Percentiles rank a stretch among this genome's conserved stretches.
Conservation (phyloP, 1,140 invertebrate genomes). For the Cherax quadricarinatus region DNA sequence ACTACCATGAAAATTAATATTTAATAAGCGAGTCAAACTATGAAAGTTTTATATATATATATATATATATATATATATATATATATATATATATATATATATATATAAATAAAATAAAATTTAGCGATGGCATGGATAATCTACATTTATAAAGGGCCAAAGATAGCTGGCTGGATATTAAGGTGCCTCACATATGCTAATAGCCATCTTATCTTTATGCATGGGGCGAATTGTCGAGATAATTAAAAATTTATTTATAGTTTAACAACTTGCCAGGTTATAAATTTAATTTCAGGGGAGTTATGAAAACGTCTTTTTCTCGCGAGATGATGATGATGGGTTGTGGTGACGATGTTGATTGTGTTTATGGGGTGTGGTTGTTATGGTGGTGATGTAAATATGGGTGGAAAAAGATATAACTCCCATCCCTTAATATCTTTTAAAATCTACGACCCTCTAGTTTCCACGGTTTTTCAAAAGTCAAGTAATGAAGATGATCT, state of each 20-base stretch:
- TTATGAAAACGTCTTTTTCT: neutral
- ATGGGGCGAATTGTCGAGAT: constrained; percentile 55
- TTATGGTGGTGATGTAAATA: neutral
- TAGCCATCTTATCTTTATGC: constrained; percentile 49
- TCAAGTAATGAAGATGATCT: too few relatives aligned
- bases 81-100: too few relatives aligned
- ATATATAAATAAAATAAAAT: neutral
- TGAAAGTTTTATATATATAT: too few relatives aligned
- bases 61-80: too few relatives aligned
- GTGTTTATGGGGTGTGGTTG: neutral
- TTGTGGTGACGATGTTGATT: neutral
- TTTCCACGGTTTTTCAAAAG: too few relatives aligned
- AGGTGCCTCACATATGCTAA: constrained; percentile 34
- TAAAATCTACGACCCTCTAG: too few relatives aligned
- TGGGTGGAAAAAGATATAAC: neutral
- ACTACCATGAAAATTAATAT: too few relatives aligned
- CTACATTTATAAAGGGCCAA: neutral
- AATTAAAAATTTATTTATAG: constrained; percentile 59
- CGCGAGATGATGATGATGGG: neutral
- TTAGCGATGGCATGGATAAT: neutral
- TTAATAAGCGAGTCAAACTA: too few relatives aligned
- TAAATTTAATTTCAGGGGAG: constrained; percentile 21
- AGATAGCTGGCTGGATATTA: neutral
- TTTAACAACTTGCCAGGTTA: constrained; percentile 46
- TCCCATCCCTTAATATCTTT: too few relatives aligned